These are phyloP conservation scores for Myotis davidii DNA, from an alignment of 2,113 vertebrate genomes.

Conservation along the genomic window DNA sequence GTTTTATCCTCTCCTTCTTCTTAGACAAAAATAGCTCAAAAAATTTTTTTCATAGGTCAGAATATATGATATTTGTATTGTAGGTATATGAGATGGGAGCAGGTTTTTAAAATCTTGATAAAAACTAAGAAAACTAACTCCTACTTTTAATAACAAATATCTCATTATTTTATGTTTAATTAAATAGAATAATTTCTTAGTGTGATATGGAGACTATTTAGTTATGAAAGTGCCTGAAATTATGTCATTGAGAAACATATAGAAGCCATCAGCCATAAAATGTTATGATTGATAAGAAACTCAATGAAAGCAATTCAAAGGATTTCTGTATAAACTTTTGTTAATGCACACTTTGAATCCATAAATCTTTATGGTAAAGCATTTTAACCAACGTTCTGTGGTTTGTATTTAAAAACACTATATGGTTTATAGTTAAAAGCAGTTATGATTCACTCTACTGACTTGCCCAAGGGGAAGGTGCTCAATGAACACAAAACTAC, in stretches of 20 bases:
- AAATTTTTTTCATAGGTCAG: background rate
- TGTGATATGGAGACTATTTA: conserved; percentile 23
- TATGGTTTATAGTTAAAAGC: conserved; percentile 55
- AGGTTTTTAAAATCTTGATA: background rate
- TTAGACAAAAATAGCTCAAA: background rate
- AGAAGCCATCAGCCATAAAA: background rate
- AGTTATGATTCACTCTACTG: conserved; percentile 31
- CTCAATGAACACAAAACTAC: background rate
- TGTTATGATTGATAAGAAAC: conserved; percentile 51
- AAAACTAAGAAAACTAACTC: conserved; percentile 1
- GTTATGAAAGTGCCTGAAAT: background rate
- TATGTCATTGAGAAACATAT: background rate
- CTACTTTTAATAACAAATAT: conserved; percentile 45
- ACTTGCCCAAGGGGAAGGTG: background rate
- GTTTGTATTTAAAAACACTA: conserved; percentile 59
- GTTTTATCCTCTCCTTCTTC: background rate
- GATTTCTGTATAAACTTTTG: conserved; percentile 37
- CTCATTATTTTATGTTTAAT: conserved; percentile 62
- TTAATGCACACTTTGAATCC: conserved; percentile 31
- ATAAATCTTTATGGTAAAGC: conserved; percentile 66
- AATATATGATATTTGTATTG: background rate
- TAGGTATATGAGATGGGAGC: background rate
- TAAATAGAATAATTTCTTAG: conserved; percentile 60
- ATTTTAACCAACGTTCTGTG: conserved; percentile 61
- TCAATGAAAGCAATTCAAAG: conserved; percentile 27